Conservation (phyloP, 2,113 vertebrate species). For the Malurus cyaneus region DNA sequence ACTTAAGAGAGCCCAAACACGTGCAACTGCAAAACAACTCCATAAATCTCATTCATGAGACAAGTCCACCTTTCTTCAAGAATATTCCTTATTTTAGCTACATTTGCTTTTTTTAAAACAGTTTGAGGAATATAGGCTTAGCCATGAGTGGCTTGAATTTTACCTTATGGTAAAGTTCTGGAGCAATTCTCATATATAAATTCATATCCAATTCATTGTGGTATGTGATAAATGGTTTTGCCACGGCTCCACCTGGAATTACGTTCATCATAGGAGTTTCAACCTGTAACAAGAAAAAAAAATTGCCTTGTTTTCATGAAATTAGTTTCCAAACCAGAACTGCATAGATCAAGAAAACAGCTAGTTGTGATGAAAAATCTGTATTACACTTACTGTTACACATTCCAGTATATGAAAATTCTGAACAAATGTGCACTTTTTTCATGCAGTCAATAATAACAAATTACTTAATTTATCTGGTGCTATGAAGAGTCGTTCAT, state of each 20-base stretch:
- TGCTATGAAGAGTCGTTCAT: background rate
- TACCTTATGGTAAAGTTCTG: constrained; percentile 99
- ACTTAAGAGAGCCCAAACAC: background rate
- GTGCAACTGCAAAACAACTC: background rate
- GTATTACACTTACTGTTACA: background rate
- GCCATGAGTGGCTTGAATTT: background rate
- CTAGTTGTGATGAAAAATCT: background rate
- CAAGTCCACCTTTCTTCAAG: background rate
- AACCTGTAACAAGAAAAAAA: constrained; percentile 74
- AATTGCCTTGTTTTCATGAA: background rate
- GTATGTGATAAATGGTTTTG: constrained; percentile 92
- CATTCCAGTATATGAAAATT: background rate
- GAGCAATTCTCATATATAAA: constrained; percentile 96
- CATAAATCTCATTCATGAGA: background rate
- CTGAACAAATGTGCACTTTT: background rate
- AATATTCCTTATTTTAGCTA: background rate
- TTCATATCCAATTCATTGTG: constrained; percentile 99
- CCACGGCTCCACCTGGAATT: constrained; percentile 94
- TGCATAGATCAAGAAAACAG: background rate
- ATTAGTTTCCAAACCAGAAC: background rate
- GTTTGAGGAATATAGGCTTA: background rate
- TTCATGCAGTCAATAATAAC: background rate
- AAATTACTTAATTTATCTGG: background rate
- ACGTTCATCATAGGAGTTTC: constrained; percentile 99
- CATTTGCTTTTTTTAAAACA: background rate